Base-by-base conservation (phyloP, 2,797 vertebrate genomes). In the Rhyacichthys aspro region DNA sequence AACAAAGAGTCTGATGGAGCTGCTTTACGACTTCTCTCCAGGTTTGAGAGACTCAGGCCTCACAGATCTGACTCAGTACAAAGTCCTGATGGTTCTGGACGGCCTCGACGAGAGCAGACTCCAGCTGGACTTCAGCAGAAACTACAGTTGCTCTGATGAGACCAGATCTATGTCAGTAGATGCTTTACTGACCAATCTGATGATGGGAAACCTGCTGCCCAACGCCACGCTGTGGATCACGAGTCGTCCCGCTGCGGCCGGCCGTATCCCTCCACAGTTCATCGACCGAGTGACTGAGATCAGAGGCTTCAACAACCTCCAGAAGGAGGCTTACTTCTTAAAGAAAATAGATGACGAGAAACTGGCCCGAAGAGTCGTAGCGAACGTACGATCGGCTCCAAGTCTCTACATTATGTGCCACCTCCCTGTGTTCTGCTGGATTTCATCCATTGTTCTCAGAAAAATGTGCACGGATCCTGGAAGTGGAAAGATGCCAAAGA, bases 281-380 rank as follows among this genome's bases (percentile, higher is more conserved):
- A 43, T 86, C 3, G 59, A 84, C 55, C 74, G 59, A 8, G 39
- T 82, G 43, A 84, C 82, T 2, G 85, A 80, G 44, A 67, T 86
- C 11, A 53, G 45, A 50, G 81, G 86, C 10, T 87, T 84, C 57
- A 75, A 45, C 28, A 63, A 75, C 23, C 37, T 3, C 1, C 76
- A 86, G 66, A 84, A 79, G 46, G 74, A 76, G 15, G 43, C 70
- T 43, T 86, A 79, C 58, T 81, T 84, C 46, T 1, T 10, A 11
- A 86, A 70, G 54, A 76, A 49, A 48, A 66, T 76, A 9, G 34
- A 12, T 7, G 65, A 81, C 50, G 43, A 66, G 42, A 14, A 16
- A 3, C 19, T 68, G 11, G 76, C 72, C 23, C 59, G 23, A 11
- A 59, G 39, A 46, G 59, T 76, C 2, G 15, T 72, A 0, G 8